phyloP scores from a whole-genome alignment of 2,113 vertebrate genomes.

The Ctenodactylus gundi region DNA sequence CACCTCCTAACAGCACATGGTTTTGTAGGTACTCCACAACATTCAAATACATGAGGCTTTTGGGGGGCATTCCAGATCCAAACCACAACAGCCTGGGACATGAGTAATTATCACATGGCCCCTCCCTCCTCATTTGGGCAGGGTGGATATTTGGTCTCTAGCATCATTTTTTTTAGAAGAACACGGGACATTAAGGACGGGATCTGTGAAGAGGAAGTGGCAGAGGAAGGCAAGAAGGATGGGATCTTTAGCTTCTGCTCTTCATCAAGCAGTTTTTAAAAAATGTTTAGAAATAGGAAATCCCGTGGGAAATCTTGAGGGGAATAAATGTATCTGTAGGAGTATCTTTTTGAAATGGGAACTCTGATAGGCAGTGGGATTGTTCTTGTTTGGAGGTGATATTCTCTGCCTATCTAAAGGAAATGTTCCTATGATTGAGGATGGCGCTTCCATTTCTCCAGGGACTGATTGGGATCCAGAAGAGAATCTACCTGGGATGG shows the following conservation, averaged over 20 bases:
- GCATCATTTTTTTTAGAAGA: background rate
- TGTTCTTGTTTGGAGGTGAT: background rate
- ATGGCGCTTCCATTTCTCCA: background rate
- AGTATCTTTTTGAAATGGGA: conserved; percentile 6
- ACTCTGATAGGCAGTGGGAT: background rate
- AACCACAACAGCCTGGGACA: too few species aligned
- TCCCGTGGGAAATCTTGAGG: background rate
- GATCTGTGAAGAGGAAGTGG: background rate
- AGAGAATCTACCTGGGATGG: background rate
- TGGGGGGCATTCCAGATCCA: too few species aligned
- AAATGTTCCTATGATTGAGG: background rate
- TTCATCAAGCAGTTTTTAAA: background rate
- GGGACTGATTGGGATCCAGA: background rate
- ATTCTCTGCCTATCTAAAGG: background rate
- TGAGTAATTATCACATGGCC: background rate
- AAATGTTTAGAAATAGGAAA: too few species aligned
- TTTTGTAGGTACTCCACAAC: too few species aligned
- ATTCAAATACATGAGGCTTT: too few species aligned
- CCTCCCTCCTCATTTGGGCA: background rate
- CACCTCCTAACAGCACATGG: too few species aligned
- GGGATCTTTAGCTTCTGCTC: background rate
- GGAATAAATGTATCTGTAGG: background rate
- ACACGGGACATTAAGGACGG: background rate
- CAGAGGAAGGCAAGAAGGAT: background rate
- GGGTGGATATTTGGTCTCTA: background rate